These are phyloP conservation scores for Menura novaehollandiae DNA, from an alignment of 2,113 vertebrate genomes.

Conservation along the genomic window DNA sequence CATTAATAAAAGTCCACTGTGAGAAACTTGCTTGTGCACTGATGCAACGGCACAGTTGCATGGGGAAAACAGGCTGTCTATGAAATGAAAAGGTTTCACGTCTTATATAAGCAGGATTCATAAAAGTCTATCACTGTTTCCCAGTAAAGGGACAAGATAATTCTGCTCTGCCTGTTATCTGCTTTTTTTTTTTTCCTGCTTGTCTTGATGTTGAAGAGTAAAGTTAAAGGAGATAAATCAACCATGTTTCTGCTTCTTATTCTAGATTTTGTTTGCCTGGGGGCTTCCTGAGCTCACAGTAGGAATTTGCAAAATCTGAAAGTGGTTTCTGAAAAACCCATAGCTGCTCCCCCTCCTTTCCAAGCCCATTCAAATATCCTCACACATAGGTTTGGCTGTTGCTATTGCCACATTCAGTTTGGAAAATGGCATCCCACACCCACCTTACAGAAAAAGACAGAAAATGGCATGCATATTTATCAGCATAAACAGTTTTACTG, in stretches of 20 bases:
- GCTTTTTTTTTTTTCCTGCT: not conserved
- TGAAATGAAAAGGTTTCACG: not conserved
- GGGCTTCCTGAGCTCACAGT: not conserved
- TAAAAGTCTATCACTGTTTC: not conserved
- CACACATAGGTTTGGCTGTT: not conserved
- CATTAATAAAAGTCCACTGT: constrained; percentile 60
- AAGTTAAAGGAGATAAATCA: not conserved
- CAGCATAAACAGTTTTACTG: not conserved
- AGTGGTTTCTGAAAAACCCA: not conserved
- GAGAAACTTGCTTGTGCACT: constrained; percentile 29
- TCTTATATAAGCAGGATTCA: not conserved
- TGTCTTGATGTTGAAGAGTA: not conserved
- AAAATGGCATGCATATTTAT: not conserved
- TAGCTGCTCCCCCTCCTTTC: not conserved
- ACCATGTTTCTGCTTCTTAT: not conserved
- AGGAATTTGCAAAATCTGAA: not conserved
- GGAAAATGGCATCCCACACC: not conserved
- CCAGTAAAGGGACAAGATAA: not conserved
- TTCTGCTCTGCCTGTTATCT: not conserved
- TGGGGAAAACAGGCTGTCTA: not conserved
- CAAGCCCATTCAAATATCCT: not conserved
- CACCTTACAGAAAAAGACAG: not conserved
- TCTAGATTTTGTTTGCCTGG: not conserved
- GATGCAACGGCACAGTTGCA: constrained; percentile 51
- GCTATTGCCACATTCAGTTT: not conserved